These are phyloP conservation scores for Oxyteleia sp. DNA, from an alignment of 2,888 invertebrate genomes.

Conservation along the genomic window DNA sequence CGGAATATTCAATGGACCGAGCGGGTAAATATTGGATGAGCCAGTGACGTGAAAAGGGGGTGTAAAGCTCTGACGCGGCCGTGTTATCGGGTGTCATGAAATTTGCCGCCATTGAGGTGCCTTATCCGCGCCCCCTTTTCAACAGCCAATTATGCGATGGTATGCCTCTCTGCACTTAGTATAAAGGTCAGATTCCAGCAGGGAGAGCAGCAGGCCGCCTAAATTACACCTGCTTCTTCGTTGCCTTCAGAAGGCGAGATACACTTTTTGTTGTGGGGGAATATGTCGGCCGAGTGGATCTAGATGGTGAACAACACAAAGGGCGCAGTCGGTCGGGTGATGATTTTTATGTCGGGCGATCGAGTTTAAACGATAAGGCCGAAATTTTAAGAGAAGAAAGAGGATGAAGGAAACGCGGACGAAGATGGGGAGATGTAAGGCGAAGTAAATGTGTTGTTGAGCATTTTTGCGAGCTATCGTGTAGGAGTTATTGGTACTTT, in stretches of 20 bases:
- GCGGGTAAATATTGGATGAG: slow-evolving; percentile 85
- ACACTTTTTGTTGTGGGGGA: neutral
- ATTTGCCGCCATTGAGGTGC: slow-evolving; percentile 79
- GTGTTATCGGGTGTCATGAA: slow-evolving; percentile 78
- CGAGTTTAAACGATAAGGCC: neutral
- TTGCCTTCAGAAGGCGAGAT: neutral
- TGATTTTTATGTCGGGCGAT: slow-evolving; percentile 9
- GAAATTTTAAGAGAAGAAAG: neutral
- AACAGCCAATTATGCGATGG: slow-evolving; percentile 65
- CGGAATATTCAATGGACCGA: slow-evolving; percentile 84
- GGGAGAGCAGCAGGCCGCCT: neutral
- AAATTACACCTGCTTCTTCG: slow-evolving; percentile 25
- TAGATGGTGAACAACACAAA: too few relatives aligned
- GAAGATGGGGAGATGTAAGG: too few relatives aligned
- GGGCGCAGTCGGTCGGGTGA: neutral
- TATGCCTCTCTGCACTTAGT: slow-evolving; percentile 68
- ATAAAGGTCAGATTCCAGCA: slow-evolving; percentile 68
- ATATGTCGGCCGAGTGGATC: too few relatives aligned
- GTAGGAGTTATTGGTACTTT: too few relatives aligned
- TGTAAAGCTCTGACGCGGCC: slow-evolving; percentile 46
- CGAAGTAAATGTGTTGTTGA: too few relatives aligned
- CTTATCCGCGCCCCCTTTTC: slow-evolving; percentile 57
- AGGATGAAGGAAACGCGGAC: neutral
- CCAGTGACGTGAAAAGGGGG: slow-evolving; percentile 71
- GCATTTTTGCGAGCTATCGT: too few relatives aligned